Evolutionary conservation across 2,113 vertebrate genomes (phyloP).

Genomic region (Grus americana): DNA sequence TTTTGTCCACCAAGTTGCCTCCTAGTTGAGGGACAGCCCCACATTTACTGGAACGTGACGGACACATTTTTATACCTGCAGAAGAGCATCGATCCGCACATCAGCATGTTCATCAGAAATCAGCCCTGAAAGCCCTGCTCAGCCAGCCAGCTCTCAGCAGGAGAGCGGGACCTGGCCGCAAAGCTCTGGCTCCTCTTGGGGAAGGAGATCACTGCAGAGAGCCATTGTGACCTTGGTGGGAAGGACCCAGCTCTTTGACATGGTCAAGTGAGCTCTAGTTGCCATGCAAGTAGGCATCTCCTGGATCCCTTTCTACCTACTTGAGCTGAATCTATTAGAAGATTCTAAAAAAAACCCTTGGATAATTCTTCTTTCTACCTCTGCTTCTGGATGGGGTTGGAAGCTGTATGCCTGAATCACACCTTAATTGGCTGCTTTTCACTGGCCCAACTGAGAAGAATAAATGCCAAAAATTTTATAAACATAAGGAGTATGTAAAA

Average conservation of each 20-base stretch:
- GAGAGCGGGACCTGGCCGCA: not conserved
- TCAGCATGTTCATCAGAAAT: not conserved
- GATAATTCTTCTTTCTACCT: not conserved
- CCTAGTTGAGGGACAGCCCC: not conserved
- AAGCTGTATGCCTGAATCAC: not conserved
- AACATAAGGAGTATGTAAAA: conserved; percentile 10
- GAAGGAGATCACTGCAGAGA: not conserved
- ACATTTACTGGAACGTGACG: fast-evolving
- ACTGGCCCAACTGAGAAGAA: not conserved
- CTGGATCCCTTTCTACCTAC: not conserved
- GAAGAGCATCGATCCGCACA: fast-evolving
- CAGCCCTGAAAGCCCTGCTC: not conserved
- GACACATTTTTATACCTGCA: not conserved
- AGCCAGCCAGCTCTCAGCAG: not conserved
- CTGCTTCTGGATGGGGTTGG: not conserved
- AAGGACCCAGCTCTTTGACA: not conserved
- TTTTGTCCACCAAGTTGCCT: not conserved
- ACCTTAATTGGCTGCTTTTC: conserved; percentile 16
- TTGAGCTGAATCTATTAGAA: not conserved
- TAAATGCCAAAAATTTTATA: conserved; percentile 26
- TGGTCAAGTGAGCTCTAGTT: not conserved
- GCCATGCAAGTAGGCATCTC: not conserved
- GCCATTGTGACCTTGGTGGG: not conserved
- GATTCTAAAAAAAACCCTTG: not conserved
- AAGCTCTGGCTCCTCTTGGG: not conserved